A percentile compares a stretch with the other conserved stretches of the same genome.
phyloP scores from a whole-genome alignment of 2,888 invertebrate species.

The Trichacis sp. region DNA sequence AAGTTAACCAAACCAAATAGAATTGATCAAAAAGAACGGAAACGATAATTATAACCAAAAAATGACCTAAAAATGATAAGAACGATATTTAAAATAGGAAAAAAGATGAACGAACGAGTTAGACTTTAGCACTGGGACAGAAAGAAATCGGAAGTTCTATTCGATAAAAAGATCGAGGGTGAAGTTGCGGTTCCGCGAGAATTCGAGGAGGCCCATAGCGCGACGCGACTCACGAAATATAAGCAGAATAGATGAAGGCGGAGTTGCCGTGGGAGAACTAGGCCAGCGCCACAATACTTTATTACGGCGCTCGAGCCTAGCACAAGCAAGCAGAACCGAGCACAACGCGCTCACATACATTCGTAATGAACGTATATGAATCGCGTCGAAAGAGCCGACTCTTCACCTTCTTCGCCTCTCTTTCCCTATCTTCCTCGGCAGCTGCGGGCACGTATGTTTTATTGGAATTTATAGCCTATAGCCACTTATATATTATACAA shows the following conservation, averaged over 20 bases:
- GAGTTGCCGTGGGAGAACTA: conserved; percentile 49
- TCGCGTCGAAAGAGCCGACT: conserved; percentile 60
- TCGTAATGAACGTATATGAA: conserved; percentile 68
- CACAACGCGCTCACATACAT: conserved; percentile 67
- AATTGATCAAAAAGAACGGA: too few relatives aligned
- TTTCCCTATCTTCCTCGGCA: conserved; percentile 24
- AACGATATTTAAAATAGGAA: too few relatives aligned
- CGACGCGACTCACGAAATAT: too few relatives aligned
- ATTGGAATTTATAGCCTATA: conserved; percentile 61
- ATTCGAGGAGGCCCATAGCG: not conserved
- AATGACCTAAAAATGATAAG: too few relatives aligned
- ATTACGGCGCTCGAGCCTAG: too few relatives aligned
- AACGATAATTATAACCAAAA: too few relatives aligned
- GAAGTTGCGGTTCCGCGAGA: not conserved
- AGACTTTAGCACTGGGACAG: too few relatives aligned
- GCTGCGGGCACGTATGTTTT: conserved; percentile 52
- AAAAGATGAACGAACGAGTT: not conserved
- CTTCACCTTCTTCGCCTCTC: conserved; percentile 40
- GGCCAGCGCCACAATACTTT: conserved; percentile 61
- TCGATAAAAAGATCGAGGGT: not conserved
- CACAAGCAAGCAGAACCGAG: too few relatives aligned
- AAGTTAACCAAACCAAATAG: too few relatives aligned
- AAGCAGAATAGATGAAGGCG: not conserved
- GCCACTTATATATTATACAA: conserved; percentile 47
- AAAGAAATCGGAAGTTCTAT: too few relatives aligned